Base-by-base conservation (phyloP, 2,113 vertebrate species). In the Romanogobio albipinnatus region DNA sequence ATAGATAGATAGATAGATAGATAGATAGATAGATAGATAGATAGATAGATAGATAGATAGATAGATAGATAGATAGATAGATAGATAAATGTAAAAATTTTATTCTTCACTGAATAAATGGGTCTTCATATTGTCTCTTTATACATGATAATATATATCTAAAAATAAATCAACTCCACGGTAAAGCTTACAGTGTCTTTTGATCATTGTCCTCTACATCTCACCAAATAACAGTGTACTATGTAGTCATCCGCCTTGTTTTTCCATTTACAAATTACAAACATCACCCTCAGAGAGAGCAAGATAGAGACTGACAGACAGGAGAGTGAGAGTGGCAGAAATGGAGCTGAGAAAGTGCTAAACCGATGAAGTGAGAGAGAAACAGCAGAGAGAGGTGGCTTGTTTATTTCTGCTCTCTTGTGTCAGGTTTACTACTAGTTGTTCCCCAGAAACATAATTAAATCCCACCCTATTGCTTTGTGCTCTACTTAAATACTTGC, bases 171-270 rank as follows among this genome's bases (percentile, higher is more conserved):
- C 29, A 36, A 45, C 17, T 71, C 17, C 4, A 29, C 61, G 53
- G 49, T 66, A 76, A 64, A 76, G 73, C 74, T 51, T 33, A 39
- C 24, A 24, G 88, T 76, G 85, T 86, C 13, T 26, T 68, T 26
- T 68, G 90, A 91, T 89, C 83, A 88, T 92, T 90, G 90, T 79
- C 66, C 49, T 70, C 86, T 84, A 88, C 88, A 88, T 91, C 90
- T 86, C 78, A 59, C 82, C 88, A 83, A 79, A 90, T 78, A 85
- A 83, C 80, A 78, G 49, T 81, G 91, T 89, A 88, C 90, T 73
- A 76, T 76, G 59, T 64, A 87, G 90, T 79, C 84, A 84, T 91
- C 85, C 81, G 71, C 58, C 79, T 82, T 83, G n/a, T 53, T 74
- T 59, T 58, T 78, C 15, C 26, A 14, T 53, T 73, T 47, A 15